A percentile compares a stretch with the other conserved stretches of the same genome.
Evolutionary conservation across 2,888 invertebrate species (phyloP).

Genomic region (Caenorhabditis plicata): DNA sequence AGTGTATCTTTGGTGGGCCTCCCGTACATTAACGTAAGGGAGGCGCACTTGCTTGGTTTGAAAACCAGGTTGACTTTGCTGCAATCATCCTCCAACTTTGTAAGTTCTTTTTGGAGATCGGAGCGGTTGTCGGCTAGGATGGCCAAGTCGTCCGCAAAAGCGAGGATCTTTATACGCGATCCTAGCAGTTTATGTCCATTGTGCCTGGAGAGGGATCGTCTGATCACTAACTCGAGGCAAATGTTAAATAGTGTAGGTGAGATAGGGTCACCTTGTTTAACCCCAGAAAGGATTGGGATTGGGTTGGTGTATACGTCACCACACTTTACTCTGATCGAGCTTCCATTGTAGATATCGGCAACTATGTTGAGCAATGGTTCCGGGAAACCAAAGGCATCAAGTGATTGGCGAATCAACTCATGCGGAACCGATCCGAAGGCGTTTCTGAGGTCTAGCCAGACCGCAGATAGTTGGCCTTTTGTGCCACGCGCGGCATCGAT

Average conservation of each 20-base stretch:
- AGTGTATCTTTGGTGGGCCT: not conserved
- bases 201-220: conserved; percentile 1
- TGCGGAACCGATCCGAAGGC: conserved; percentile 20
- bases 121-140: conserved; percentile 3
- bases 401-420: not conserved
- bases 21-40: conserved; percentile 4
- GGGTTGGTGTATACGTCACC: conserved; percentile 4
- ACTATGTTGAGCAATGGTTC: not conserved
- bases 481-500: conserved; percentile 6
- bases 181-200: not conserved
- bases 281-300: conserved; percentile 49
- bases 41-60: conserved; percentile 32
- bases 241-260: conserved; percentile 65
- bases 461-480: conserved; percentile 1
- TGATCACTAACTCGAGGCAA: conserved; percentile 51
- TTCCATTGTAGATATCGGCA: conserved; percentile 10
- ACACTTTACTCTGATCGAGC: conserved; percentile 3
- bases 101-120: conserved; percentile 3
- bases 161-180: conserved; percentile 7
- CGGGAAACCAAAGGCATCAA: conserved; percentile 4
- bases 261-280: conserved; percentile 65
- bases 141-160: conserved; percentile 29
- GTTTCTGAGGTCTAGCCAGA: conserved; percentile 16
- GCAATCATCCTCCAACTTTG: conserved; percentile 3
- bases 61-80: conserved; percentile 14